Evolutionary conservation across 2,113 vertebrate species (phyloP).

Genomic region (Ceyx melanurus): DNA sequence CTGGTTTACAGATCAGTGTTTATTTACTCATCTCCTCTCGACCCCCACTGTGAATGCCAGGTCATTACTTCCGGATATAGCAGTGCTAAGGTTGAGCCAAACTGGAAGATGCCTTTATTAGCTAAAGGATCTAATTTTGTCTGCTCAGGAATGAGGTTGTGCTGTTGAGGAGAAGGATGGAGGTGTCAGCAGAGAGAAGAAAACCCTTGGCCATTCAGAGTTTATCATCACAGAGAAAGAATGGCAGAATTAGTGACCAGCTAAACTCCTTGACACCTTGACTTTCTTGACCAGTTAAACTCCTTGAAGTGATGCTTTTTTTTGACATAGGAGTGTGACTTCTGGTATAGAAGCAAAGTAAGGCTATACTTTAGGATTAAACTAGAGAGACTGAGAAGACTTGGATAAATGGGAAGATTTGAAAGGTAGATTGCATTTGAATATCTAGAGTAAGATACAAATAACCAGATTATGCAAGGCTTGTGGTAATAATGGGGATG

Average conservation of each 20-base stretch:
- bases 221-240: not conserved
- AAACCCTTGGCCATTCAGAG: not conserved
- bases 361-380: not conserved
- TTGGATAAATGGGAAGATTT: not conserved
- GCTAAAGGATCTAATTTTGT: not conserved
- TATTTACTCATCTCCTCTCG: not conserved
- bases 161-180: not conserved
- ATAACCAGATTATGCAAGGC: not conserved
- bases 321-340: not conserved
- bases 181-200: rapidly evolving
- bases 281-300: not conserved
- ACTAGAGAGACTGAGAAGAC: not conserved
- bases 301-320: not conserved
- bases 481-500: not conserved
- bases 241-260: not conserved
- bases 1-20: not conserved
- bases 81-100: not conserved
- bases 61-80: not conserved
- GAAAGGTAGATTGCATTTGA: not conserved
- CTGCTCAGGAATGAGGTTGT: not conserved
- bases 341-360: not conserved
- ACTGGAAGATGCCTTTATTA: not conserved
- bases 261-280: not conserved
- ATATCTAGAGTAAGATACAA: not conserved
- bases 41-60: not conserved